phyloP scores from a whole-genome alignment of 1,140 invertebrate genomes.

The Lamellibrachia luymesi region DNA sequence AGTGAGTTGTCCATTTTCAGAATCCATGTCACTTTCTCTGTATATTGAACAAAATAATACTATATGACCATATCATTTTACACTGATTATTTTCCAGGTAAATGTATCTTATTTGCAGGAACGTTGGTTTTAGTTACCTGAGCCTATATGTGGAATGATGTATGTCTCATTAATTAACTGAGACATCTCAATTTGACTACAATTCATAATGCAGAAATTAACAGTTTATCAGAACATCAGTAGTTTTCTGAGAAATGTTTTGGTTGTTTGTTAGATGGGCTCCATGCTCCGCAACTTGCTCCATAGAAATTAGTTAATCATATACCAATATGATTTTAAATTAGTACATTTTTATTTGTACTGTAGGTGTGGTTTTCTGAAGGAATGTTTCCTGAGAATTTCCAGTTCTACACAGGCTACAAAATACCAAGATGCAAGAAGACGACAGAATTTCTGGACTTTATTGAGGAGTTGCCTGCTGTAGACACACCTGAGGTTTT shows the following conservation, averaged over 20 bases:
- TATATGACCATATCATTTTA: neutral
- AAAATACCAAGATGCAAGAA: slow-evolving; percentile 54
- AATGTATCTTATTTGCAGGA: neutral
- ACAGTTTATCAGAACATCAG: too few relatives aligned
- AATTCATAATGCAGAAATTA: too few relatives aligned
- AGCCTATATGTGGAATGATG: neutral
- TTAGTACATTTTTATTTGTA: slow-evolving; percentile 15
- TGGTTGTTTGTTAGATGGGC: too few relatives aligned
- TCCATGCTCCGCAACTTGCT: neutral
- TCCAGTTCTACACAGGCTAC: slow-evolving; percentile 78
- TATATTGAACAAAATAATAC: neutral
- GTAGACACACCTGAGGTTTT: slow-evolving; percentile 93
- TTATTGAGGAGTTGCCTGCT: slow-evolving; percentile 77
- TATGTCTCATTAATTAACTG: too few relatives aligned
- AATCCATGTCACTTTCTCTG: neutral
- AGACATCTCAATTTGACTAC: too few relatives aligned
- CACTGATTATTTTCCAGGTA: neutral
- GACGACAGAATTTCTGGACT: slow-evolving; percentile 50
- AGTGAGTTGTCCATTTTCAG: neutral
- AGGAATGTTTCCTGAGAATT: slow-evolving; percentile 57
- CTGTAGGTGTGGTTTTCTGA: slow-evolving; percentile 51
- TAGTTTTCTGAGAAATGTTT: too few relatives aligned
- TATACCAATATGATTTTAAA: neutral
- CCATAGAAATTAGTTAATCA: neutral
- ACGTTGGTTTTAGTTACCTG: too few relatives aligned